Base-by-base conservation (phyloP, 1,140 invertebrate species). In the Riptortus pedestris region DNA sequence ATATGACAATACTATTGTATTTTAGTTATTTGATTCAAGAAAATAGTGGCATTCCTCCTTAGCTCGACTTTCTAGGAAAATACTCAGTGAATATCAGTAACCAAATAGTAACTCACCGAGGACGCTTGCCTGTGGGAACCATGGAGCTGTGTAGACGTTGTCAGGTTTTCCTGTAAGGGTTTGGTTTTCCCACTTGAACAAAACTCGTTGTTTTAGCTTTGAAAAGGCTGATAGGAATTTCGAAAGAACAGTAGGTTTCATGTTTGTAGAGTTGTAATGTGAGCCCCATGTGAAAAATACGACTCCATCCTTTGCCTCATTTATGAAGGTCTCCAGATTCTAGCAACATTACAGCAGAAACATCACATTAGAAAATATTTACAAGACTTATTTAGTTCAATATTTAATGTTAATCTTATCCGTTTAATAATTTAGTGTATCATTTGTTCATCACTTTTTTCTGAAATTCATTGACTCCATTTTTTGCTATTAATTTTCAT, bases 51-150 rank as follows among this genome's bases (percentile, higher is more conserved):
- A n/a, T n/a, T n/a, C n/a, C n/a, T n/a, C n/a, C n/a, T n/a, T n/a
- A n/a, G n/a, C n/a, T n/a, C n/a, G n/a, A n/a, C n/a, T n/a, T n/a
- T n/a, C n/a, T n/a, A n/a, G n/a, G n/a, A n/a, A n/a, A n/a, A n/a
- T n/a, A n/a, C n/a, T n/a, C n/a, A n/a, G n/a, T n/a, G n/a, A n/a
- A n/a, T 38, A 38, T 14, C 14, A 38, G 14, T 51, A 1, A 2
- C 1, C 3, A 11, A 1, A 51, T 9, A 14, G 16, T 22, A 2
- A 33, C 4, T 24, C 72, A 85, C 83, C 80, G 66, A 87, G 72
- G 66, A 87, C 76, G 69, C 86, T 85, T 62, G 80, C 81, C 69
- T 89, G 85, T 0, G 85, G 85, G 1, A 87, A 71, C 86, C 86
- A 88, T 45, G 80, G 79, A 31, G 73, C 75, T 1, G 83, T 71